Evolutionary conservation across 2,113 vertebrate genomes (phyloP).

Genomic region (Alosa alosa): DNA sequence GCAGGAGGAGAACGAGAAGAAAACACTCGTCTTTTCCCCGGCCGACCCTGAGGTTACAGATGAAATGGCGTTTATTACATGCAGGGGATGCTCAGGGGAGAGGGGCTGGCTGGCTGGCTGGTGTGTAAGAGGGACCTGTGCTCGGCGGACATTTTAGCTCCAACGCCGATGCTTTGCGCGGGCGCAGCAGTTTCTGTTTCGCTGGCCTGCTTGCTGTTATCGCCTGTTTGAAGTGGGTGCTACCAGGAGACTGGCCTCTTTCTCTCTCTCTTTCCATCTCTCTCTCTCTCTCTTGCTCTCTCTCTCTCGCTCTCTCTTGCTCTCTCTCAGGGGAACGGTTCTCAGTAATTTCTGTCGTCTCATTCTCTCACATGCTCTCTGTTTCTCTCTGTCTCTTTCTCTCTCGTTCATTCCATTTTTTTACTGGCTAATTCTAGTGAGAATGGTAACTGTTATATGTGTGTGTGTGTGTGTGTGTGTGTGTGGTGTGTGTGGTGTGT

Average conservation of each 20-base stretch:
- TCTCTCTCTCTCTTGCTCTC: neutral
- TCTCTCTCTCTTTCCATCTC: neutral
- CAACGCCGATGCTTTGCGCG: neutral
- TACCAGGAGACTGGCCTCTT: neutral
- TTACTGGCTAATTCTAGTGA: too few species aligned
- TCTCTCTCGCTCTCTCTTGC: neutral
- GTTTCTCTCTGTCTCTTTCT: constrained; percentile 29
- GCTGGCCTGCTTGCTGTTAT: neutral
- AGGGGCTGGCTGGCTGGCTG: too few species aligned
- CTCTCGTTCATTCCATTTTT: neutral
- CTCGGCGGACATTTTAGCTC: neutral
- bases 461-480: too few species aligned
- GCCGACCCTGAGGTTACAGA: neutral
- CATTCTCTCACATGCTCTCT: neutral
- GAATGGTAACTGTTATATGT: too few species aligned
- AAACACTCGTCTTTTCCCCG: neutral
- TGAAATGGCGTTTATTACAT: neutral
- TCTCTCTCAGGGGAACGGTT: neutral
- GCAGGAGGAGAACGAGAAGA: neutral
- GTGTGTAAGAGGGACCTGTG: neutral
- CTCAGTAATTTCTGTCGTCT: neutral
- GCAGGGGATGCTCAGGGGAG: too few species aligned
- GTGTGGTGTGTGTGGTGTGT: neutral
- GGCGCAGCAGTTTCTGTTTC: neutral
- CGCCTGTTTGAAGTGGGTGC: neutral